A percentile compares a stretch with the other conserved stretches of the same genome.
phyloP scores from a whole-genome alignment of 2,113 vertebrate genomes.

The Echinops telfairi region DNA sequence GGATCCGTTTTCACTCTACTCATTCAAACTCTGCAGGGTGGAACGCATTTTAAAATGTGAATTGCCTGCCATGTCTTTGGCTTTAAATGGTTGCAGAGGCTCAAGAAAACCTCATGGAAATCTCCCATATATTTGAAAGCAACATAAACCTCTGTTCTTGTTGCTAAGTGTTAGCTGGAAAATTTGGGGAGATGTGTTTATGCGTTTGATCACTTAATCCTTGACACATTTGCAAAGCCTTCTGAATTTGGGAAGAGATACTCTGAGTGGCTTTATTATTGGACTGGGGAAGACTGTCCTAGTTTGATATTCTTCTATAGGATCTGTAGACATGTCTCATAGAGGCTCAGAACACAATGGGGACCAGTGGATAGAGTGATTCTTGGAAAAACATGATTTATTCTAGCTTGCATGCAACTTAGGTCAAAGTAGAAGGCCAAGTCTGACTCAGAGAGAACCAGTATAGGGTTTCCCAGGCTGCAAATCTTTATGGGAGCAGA shows the following conservation, averaged over 20 bases:
- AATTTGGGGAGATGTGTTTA: background rate
- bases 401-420: too few species aligned
- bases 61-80: background rate
- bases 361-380: background rate
- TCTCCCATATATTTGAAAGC: background rate
- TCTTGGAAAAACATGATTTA: constrained; percentile 39
- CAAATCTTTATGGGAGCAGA: too few species aligned
- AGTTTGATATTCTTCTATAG: background rate
- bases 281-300: background rate
- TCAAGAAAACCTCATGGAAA: constrained; percentile 15
- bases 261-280: background rate
- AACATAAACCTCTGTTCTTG: background rate
- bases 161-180: constrained; percentile 4
- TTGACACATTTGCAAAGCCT: background rate
- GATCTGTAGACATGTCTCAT: background rate
- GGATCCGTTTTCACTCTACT: background rate
- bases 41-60: background rate
- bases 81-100: constrained; percentile 19
- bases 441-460: too few species aligned
- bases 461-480: too few species aligned
- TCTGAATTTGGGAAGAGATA: constrained; percentile 37
- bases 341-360: background rate
- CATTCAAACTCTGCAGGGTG: constrained; percentile 6
- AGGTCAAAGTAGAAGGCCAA: too few species aligned
- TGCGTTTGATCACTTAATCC: background rate